phyloP scores from a whole-genome alignment of 2,888 invertebrate species.

The Agriotes lineatus region DNA sequence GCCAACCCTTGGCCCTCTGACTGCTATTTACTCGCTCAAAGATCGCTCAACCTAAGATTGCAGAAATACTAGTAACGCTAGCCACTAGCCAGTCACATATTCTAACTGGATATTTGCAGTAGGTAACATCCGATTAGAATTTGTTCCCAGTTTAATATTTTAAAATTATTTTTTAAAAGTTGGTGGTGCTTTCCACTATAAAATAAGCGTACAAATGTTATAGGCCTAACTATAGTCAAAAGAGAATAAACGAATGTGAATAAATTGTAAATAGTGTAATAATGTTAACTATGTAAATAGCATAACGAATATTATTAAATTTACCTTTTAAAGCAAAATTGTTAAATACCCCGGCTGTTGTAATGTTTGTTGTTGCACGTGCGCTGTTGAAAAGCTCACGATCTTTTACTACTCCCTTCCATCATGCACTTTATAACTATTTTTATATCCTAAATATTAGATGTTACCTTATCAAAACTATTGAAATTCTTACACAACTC shows the following conservation, averaged over 20 bases:
- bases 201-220: conserved; percentile 64
- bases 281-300: conserved; percentile 59
- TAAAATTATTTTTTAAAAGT: conserved; percentile 34
- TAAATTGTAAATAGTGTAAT: conserved; percentile 55
- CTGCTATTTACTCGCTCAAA: conserved; percentile 17
- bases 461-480: conserved; percentile 60
- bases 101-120: conserved; percentile 26
- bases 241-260: conserved; percentile 50
- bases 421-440: conserved; percentile 58
- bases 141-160: conserved; percentile 25
- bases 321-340: conserved; percentile 55
- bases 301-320: conserved; percentile 45
- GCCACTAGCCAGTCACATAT: conserved; percentile 31
- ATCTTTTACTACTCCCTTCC: conserved; percentile 53
- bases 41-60: conserved; percentile 11
- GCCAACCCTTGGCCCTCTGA: conserved; percentile 2
- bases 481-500: conserved; percentile 58
- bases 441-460: conserved; percentile 62
- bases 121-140: conserved; percentile 30
- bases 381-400: conserved; percentile 49
- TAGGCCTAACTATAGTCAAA: conserved; percentile 61
- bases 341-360: conserved; percentile 62
- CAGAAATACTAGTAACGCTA: conserved; percentile 28
- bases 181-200: conserved; percentile 60
- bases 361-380: conserved; percentile 59